Percentiles rank a stretch among this genome's conserved stretches.
phyloP scores from a whole-genome alignment of 2,888 invertebrate genomes.

The Eilema depressum region DNA sequence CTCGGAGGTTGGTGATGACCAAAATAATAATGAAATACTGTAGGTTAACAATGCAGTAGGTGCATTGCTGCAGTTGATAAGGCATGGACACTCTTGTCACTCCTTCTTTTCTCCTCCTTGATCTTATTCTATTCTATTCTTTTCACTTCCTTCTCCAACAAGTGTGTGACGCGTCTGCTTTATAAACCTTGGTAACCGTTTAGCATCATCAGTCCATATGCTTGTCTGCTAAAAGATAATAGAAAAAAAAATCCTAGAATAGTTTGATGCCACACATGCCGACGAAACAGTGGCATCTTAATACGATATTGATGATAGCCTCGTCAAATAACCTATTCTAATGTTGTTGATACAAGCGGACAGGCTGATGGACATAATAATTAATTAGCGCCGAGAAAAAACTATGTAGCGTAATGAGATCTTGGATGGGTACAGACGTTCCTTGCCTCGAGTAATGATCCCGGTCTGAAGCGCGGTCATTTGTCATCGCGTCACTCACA shows the following conservation, averaged over 20 bases:
- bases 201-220: neutral
- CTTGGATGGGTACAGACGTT: slow-evolving; percentile 36
- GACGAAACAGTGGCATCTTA: slow-evolving; percentile 45
- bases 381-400: slow-evolving; percentile 53
- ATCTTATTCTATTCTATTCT: neutral
- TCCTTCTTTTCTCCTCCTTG: neutral
- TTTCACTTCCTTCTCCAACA: neutral
- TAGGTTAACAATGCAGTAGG: no score
- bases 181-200: neutral
- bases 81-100: neutral
- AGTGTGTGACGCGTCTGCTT: neutral
- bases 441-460: slow-evolving; percentile 54
- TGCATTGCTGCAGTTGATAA: neutral
- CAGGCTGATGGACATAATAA: slow-evolving; percentile 55
- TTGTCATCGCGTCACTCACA: slow-evolving; percentile 79
- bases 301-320: slow-evolving; percentile 52
- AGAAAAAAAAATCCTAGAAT: slow-evolving; percentile 15
- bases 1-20: no score
- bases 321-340: slow-evolving; percentile 49
- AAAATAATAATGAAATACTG: no score
- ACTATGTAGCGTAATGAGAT: slow-evolving; percentile 48
- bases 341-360: slow-evolving; percentile 56
- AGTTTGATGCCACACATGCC: slow-evolving; percentile 44
- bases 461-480: slow-evolving; percentile 66
- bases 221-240: neutral